Base-by-base conservation (phyloP, 2,888 invertebrate species). In the Mesorhabditis belari region DNA sequence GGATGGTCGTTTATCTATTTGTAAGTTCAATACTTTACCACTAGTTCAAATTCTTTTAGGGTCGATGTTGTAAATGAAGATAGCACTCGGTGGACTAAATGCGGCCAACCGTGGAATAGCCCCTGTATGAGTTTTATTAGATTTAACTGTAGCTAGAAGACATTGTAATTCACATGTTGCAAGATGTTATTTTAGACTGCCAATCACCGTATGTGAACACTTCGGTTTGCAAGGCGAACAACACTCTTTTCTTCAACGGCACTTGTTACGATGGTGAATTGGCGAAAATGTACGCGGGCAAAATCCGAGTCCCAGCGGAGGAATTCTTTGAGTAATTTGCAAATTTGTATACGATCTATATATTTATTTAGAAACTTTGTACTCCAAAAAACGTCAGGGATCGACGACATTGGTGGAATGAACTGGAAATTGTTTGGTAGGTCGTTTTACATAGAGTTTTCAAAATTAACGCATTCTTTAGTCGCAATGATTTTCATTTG, bases 1-100 rank as follows among this genome's bases (percentile, higher is more conserved):
- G 90, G 91, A 65, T 93, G 93, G 87, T 88, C 91, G 58, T 88
- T 92, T 77, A 92, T 90, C 83, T 93, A 92, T 35, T n/a, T 35
- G 44, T 35, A n/a, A 35, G 44, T 35, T 2, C 44, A 17, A 35
- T 35, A 17, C n/a, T 35, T 35, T 35, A 17, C 44, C n/a, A n/a
- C 44, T 35, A 17, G 12, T 35, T 35, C n/a, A 17, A 35, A 35
- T n/a, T 35, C 44, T 35, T 35, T n/a, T 83, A 62, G 67, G 29
- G 50, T 53, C 4, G 56, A 57, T 23, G 59, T 69, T 25, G 27
- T 63, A 5, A 54, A 24, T 19, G 64, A 61, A 5, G 55, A 65
- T 23, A 63, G 60, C 23, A 17, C 17, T 2, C 5, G 25, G 3
- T 70, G 70, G 70, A 66, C 57, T 23, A 27, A 27, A 5, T 70